A percentile compares a stretch with the other conserved stretches of the same genome.
phyloP scores from a whole-genome alignment of 2,888 invertebrate species.

The Lordiphosa andalusiaca region DNA sequence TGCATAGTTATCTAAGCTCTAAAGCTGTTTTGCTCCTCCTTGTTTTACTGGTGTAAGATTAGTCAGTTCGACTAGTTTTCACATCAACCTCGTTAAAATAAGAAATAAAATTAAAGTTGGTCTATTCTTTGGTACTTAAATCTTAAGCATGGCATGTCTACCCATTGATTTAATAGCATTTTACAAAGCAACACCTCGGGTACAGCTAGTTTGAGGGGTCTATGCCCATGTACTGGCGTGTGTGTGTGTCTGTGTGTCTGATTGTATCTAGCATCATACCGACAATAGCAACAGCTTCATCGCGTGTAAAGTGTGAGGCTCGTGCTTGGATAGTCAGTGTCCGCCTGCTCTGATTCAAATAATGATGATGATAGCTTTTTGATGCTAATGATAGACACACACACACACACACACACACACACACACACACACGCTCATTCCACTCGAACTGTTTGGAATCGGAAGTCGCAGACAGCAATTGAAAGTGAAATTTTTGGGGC shows the following conservation, averaged over 20 bases:
- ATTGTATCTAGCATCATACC: constrained; percentile 28
- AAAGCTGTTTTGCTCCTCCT: too few species aligned
- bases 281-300: constrained; percentile 37
- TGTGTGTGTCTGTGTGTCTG: constrained; percentile 38
- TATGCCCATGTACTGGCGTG: constrained; percentile 45
- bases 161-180: constrained; percentile 52
- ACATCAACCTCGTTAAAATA: too few species aligned
- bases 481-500: constrained; percentile 63
- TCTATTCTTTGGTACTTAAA: background rate
- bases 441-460: constrained; percentile 42
- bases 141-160: constrained; percentile 28
- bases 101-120: background rate
- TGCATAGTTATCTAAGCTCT: too few species aligned
- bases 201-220: constrained; percentile 51
- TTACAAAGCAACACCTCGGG: constrained; percentile 66
- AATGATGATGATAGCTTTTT: constrained; percentile 74
- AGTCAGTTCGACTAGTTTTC: too few species aligned
- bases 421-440: constrained; percentile 18
- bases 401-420: constrained; percentile 16
- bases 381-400: constrained; percentile 65
- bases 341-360: constrained; percentile 40
- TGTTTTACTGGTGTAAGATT: too few species aligned
- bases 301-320: constrained; percentile 65
- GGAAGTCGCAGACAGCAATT: constrained; percentile 49
- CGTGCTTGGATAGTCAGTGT: constrained; percentile 47